A percentile compares a stretch with the other conserved stretches of the same genome.
Conservation (phyloP, 2,113 vertebrate species). For the Chloropsis hardwickii region DNA sequence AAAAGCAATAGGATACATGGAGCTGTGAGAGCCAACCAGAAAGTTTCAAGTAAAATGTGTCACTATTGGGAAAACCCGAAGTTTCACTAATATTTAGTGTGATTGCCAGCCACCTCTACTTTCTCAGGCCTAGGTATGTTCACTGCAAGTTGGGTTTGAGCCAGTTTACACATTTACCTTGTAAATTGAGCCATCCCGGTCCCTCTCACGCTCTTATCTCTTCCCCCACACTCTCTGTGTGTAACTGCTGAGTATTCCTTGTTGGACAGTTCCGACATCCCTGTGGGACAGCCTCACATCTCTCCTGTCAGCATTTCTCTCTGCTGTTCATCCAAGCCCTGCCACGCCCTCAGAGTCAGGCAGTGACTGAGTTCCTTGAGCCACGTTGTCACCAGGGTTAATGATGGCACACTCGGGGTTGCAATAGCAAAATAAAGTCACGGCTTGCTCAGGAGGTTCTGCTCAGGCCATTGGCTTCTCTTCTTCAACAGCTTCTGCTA, state of each 20-base stretch:
- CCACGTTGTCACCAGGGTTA: background rate
- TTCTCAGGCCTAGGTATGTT: background rate
- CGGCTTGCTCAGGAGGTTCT: background rate
- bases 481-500: background rate
- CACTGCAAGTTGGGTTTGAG: background rate
- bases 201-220: background rate
- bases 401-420: accelerated
- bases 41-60: background rate
- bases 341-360: accelerated
- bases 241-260: background rate
- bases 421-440: too few relatives aligned
- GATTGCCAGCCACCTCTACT: background rate
- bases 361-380: background rate
- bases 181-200: background rate
- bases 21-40: background rate
- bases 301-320: background rate
- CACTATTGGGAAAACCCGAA: background rate
- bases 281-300: accelerated
- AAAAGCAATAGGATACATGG: background rate
- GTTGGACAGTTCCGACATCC: accelerated
- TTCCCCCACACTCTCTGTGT: background rate
- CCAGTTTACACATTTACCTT: background rate
- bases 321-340: background rate
- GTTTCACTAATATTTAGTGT: background rate
- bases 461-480: background rate